phyloP scores from a whole-genome alignment of 2,888 invertebrate genomes.

The Tetramorium bicarinatum region DNA sequence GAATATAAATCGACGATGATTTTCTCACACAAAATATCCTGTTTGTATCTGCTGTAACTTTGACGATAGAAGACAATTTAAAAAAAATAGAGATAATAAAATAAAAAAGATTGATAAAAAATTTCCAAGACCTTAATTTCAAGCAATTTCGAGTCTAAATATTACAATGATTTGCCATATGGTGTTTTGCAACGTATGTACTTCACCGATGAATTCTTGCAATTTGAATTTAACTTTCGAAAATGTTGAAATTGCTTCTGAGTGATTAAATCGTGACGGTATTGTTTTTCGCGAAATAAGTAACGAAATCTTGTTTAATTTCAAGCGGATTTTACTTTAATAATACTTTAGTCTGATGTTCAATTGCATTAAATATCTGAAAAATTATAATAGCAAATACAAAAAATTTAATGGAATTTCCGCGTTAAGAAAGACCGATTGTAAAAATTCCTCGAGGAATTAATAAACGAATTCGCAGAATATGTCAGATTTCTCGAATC shows the following conservation, averaged over 20 bases:
- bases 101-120: background rate
- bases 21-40: background rate
- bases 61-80: background rate
- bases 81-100: too few species aligned
- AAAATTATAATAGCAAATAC: background rate
- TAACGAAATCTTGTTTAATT: background rate
- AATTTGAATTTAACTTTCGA: constrained; percentile 10
- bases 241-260: background rate
- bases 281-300: background rate
- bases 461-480: background rate
- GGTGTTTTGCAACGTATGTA: background rate
- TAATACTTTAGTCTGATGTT: background rate
- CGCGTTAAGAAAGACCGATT: background rate
- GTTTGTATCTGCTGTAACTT: background rate
- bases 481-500: background rate
- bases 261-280: background rate
- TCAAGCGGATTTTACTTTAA: background rate
- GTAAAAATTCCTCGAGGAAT: background rate
- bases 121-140: background rate
- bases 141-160: background rate
- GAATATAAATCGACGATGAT: background rate
- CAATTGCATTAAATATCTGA: background rate
- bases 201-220: background rate
- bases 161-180: background rate
- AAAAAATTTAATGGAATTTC: background rate